Evolutionary conservation across 2,113 vertebrate genomes (phyloP).

Genomic region (Pica pica): DNA sequence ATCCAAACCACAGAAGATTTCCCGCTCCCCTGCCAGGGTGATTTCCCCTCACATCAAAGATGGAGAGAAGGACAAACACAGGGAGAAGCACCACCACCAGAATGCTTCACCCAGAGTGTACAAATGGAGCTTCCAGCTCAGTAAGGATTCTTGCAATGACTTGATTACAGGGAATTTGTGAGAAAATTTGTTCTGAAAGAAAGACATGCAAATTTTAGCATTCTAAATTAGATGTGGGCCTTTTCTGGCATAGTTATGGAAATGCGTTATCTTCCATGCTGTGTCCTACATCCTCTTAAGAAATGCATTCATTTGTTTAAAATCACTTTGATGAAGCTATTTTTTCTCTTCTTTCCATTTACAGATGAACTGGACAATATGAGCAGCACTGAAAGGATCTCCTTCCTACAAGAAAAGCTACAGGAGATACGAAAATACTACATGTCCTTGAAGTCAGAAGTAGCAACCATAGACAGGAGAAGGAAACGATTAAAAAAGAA

Average conservation of each 20-base stretch:
- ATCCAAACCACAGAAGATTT: slow-evolving; percentile 83
- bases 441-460: slow-evolving; percentile 97
- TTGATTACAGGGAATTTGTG: neutral
- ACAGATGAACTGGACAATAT: slow-evolving; percentile 90
- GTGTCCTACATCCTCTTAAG: neutral
- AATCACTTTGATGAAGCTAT: neutral
- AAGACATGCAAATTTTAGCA: neutral
- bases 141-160: slow-evolving; percentile 68
- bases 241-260: neutral
- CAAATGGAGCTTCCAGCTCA: slow-evolving; percentile 96
- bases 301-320: neutral
- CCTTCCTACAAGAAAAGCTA: slow-evolving; percentile 96
- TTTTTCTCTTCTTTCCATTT: neutral
- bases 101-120: slow-evolving; percentile 86
- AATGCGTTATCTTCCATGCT: neutral
- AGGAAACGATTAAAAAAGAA: slow-evolving; percentile 98
- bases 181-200: neutral
- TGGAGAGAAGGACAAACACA: slow-evolving; percentile 83
- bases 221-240: neutral
- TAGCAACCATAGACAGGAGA: slow-evolving; percentile 95
- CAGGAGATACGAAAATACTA: slow-evolving; percentile 98
- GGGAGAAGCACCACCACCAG: slow-evolving; percentile 82
- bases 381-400: slow-evolving; percentile 90
- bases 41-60: slow-evolving; percentile 83
- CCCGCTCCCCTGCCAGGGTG: slow-evolving; percentile 78